Evolutionary conservation across 2,113 vertebrate genomes (phyloP).

Genomic region (Dromaius novaehollandiae): DNA sequence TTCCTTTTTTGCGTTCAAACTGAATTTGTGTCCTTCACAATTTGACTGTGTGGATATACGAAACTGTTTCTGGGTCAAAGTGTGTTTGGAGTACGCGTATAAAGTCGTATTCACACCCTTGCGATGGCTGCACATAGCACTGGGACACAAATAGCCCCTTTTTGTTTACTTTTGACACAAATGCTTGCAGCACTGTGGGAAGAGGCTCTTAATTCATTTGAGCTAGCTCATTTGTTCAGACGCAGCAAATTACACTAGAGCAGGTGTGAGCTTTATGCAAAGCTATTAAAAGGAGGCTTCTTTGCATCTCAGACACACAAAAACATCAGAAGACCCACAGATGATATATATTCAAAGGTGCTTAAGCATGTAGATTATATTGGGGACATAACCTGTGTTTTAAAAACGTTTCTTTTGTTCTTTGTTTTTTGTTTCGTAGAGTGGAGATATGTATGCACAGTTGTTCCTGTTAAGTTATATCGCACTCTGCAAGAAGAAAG

Average conservation of each 20-base stretch:
- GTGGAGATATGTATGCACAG: background rate
- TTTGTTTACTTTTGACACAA: background rate
- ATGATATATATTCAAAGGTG: background rate
- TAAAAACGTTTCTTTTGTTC: background rate
- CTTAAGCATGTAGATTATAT: rapidly evolving
- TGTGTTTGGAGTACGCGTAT: background rate
- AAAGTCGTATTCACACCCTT: background rate
- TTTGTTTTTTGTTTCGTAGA: background rate
- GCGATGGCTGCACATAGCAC: rapidly evolving
- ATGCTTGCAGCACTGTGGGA: background rate
- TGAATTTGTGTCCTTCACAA: background rate
- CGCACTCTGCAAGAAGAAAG: background rate
- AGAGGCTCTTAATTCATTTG: background rate
- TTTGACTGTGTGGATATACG: background rate
- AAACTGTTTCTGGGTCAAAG: background rate
- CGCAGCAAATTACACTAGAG: background rate
- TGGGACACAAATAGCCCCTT: background rate
- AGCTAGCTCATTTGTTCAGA: background rate
- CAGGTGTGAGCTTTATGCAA: background rate
- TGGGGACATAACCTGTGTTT: background rate
- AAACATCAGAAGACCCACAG: background rate
- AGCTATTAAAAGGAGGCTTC: background rate
- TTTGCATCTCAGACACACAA: background rate
- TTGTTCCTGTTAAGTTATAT: background rate
- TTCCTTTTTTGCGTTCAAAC: background rate